Conservation (phyloP, 2,888 invertebrate genomes). For the Gortyna flavago region DNA sequence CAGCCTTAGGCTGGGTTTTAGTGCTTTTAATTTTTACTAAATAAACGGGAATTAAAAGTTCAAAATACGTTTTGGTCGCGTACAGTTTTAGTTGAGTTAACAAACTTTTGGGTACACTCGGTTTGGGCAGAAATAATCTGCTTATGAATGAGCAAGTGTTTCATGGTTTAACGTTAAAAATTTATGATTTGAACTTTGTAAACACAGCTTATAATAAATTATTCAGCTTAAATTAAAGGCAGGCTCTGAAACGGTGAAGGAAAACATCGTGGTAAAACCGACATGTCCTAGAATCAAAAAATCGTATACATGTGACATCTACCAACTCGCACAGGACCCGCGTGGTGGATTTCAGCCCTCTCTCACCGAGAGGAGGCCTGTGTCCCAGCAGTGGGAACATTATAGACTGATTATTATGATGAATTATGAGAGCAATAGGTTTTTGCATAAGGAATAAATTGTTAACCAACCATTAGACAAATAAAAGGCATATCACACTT, state of each 20-base stretch:
- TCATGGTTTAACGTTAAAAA: conserved; percentile 11
- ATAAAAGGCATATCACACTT: conserved; percentile 28
- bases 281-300: background rate
- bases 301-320: no score
- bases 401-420: no score
- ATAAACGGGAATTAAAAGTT: conserved; percentile 29
- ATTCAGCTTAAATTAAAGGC: background rate
- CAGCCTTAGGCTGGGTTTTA: conserved; percentile 13
- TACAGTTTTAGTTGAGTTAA: conserved; percentile 22
- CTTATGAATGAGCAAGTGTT: conserved; percentile 34
- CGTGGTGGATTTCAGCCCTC: no score
- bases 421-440: background rate
- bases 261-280: background rate
- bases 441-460: background rate
- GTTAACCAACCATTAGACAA: conserved; percentile 2
- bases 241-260: background rate
- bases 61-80: conserved; percentile 16
- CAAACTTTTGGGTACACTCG: conserved; percentile 33
- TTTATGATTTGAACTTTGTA: conserved; percentile 14
- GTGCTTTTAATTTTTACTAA: conserved; percentile 15
- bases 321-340: no score
- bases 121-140: conserved; percentile 33
- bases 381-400: no score
- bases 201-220: background rate
- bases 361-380: no score